Conservation (phyloP, 2,888 invertebrate species). For the Drosophila meridionalis region DNA sequence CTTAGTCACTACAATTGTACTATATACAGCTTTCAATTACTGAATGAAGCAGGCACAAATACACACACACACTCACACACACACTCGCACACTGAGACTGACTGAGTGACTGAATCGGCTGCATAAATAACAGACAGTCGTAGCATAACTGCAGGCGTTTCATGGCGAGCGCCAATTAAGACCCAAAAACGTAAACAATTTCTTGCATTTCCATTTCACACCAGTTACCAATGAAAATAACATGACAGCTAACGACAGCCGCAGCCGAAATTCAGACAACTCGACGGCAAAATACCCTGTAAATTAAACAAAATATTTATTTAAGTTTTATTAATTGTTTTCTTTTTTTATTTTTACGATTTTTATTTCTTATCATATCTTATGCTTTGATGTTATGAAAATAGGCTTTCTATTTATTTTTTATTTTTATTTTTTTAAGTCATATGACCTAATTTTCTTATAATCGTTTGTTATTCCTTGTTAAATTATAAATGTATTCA, state of each 20-base stretch:
- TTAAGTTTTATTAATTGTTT: neutral
- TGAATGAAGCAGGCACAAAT: slow-evolving; percentile 52
- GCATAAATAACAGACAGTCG: slow-evolving; percentile 60
- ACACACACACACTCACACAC: slow-evolving; percentile 10
- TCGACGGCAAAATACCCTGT: slow-evolving; percentile 17
- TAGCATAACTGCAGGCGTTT: slow-evolving; percentile 72
- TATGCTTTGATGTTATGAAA: too few relatives aligned
- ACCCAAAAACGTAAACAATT: slow-evolving; percentile 68
- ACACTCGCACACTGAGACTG: neutral
- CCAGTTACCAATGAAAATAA: slow-evolving; percentile 58
- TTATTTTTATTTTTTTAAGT: too few relatives aligned
- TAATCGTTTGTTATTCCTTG: too few relatives aligned
- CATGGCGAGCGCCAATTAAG: slow-evolving; percentile 72
- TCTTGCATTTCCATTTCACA: slow-evolving; percentile 71
- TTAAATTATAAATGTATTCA: too few relatives aligned
- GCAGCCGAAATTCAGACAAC: neutral
- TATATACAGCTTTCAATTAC: slow-evolving; percentile 63
- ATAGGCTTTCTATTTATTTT: too few relatives aligned
- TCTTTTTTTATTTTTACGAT: neutral
- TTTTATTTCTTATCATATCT: neutral
- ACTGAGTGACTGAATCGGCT: slow-evolving; percentile 10
- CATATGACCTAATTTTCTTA: too few relatives aligned
- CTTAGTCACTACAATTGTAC: slow-evolving; percentile 7
- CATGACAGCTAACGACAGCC: slow-evolving; percentile 31
- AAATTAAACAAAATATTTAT: neutral